A percentile compares a stretch with the other conserved stretches of the same genome.
Conservation (phyloP, 2,888 invertebrate genomes). For the Agrochola circellaris region DNA sequence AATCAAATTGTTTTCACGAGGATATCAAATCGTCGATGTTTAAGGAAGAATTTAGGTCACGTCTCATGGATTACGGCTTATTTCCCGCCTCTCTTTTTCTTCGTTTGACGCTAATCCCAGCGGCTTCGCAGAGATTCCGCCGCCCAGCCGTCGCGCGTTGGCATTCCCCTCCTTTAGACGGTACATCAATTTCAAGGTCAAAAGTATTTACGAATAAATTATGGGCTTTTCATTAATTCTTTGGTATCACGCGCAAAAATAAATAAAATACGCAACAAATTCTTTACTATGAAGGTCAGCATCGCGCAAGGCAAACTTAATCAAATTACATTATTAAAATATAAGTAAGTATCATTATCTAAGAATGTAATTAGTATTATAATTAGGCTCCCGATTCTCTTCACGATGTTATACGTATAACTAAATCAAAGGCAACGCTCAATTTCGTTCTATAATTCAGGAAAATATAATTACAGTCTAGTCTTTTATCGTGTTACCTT, state of each 20-base stretch:
- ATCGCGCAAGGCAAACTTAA: neutral
- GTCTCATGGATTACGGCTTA: conserved; percentile 89
- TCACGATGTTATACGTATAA: conserved; percentile 34
- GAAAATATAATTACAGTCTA: conserved; percentile 49
- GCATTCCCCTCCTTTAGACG: conserved; percentile 65
- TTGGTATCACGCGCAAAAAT: conserved; percentile 29
- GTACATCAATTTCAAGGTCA: conserved; percentile 78
- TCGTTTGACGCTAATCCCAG: conserved; percentile 89
- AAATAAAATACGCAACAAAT: conserved; percentile 35
- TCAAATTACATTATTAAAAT: conserved; percentile 26
- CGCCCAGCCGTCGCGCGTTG: conserved; percentile 73
- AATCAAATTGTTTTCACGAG: conserved; percentile 88
- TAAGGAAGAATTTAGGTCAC: conserved; percentile 89
- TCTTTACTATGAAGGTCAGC: neutral
- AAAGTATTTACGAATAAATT: conserved; percentile 68
- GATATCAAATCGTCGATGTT: conserved; percentile 89
- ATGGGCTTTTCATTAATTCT: conserved; percentile 44
- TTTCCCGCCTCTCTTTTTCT: conserved; percentile 89
- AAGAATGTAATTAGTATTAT: conserved; percentile 23
- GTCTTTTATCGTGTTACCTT: conserved; percentile 57
- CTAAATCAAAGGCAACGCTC: conserved; percentile 46
- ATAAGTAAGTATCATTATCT: conserved; percentile 11
- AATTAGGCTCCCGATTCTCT: conserved; percentile 39
- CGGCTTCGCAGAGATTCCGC: conserved; percentile 84
- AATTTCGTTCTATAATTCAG: conserved; percentile 35